Evolutionary conservation across 64 coral and sea anemone genomes (phyloP), one percentile per base, ranked within the genome.

Genomic region (Pachyseris speciosa): DNA sequence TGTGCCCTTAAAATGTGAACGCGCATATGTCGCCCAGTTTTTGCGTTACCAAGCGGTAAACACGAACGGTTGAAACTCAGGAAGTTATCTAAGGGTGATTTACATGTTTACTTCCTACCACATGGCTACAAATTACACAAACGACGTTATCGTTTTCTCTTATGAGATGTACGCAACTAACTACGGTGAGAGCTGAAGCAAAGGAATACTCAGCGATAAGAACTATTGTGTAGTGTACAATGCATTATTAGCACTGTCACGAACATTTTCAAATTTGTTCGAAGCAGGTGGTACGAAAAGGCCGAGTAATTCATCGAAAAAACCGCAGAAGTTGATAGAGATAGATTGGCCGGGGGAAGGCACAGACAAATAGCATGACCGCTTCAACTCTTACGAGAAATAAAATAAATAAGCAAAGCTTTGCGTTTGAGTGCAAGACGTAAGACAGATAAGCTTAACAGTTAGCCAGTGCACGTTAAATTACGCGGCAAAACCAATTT

Each of bases 401-500:
- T 1, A 10, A 80, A 12, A 19, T 39, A 61, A 39, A 26, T 61
- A n/a, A 40, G 63, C 48, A 36, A 1, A 81, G 55, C 1, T 9
- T 36, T 78, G 3, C n/a, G 8, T 20, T 20, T 20, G 13, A 57
- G 5, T 20, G 5, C n/a, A n/a, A n/a, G n/a, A n/a, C n/a, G n/a
- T n/a, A n/a, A n/a, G n/a, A n/a, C n/a, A n/a, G n/a, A n/a, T 37
- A 19, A 2, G 16, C 38, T 3, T 20, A 39, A 6, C 67, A 19
- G 32, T 2, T 39, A 71, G 39, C 30, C 8, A 55, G 16, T 30
- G 15, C 1, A 38, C 19, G 67, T 40, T 39, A 17, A 58, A 59
- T 80, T 38, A 61, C 52, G 77, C 77, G 77, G 77, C 19, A 81
- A 63, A 81, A 63, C 55, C 4, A 20, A 61, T 37, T 61, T 31